phyloP scores from a whole-genome alignment of 2,888 invertebrate species.

The Tetragnatha montana region DNA sequence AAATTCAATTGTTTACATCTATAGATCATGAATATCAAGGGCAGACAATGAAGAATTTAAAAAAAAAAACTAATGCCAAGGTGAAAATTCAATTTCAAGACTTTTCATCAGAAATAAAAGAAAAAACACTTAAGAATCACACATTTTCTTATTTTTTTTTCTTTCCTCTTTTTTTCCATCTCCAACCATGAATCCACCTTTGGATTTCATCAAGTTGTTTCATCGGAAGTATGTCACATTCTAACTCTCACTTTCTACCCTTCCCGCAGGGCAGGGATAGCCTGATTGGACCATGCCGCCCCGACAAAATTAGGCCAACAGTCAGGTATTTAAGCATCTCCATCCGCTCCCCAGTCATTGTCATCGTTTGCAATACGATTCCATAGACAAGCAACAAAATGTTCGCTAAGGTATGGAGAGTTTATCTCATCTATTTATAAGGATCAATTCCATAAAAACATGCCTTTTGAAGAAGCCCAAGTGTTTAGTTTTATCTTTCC shows the following conservation, averaged over 20 bases:
- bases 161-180: not conserved
- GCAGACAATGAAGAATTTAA: constrained; percentile 1
- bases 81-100: constrained; percentile 40
- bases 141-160: constrained; percentile 17
- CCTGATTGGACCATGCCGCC: constrained; percentile 53
- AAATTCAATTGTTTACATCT: not conserved
- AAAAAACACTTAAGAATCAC: constrained; percentile 6
- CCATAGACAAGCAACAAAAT: constrained; percentile 22
- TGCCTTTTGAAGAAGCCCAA: too few species aligned
- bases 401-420: constrained; percentile 41
- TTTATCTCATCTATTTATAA: not conserved
- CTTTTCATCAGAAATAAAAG: not conserved
- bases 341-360: constrained; percentile 5
- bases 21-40: constrained; percentile 16
- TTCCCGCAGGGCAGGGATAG: constrained; percentile 55
- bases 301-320: constrained; percentile 52
- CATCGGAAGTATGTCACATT: constrained; percentile 64
- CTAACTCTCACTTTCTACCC: constrained; percentile 66
- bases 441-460: too few species aligned
- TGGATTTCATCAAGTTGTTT: constrained; percentile 46
- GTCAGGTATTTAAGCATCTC: constrained; percentile 58
- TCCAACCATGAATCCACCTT: constrained; percentile 4
- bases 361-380: constrained; percentile 27
- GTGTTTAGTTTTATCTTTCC: too few species aligned
- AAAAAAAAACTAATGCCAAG: constrained; percentile 56